Evolutionary conservation across 2,113 vertebrate genomes (phyloP), one percentile per base, ranked within the genome.

Genomic region (Catagonus wagneri): DNA sequence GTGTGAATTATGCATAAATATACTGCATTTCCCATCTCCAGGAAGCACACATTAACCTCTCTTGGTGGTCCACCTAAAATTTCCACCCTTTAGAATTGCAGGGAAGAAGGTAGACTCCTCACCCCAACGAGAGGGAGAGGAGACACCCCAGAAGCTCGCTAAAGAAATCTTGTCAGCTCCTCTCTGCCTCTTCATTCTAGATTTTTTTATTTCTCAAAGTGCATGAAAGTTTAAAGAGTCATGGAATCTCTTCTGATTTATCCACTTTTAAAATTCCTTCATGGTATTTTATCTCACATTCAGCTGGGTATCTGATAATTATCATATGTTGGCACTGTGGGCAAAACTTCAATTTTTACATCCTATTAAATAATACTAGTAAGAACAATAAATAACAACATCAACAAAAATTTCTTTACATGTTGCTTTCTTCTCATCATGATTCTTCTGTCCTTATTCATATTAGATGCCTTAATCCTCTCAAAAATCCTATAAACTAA

Each of bases 301-400:
- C 52, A 79, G 23, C 23, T 50, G 56, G 29, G 20, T 39, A 72
- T 60, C n/a, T 32, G 27, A 93, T 32, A 88, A 94, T 78, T 88
- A 68, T 52, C 19, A 79, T 89, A 60, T 54, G 84, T 23, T 90
- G 39, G 20, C 80, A 95, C 39, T 80, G 85, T 6, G 66, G 36
- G n/a, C 16, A 89, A 84, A 72, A 79, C 14, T 60, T 92, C 56
- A 88, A 58, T 84, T 83, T 83, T 79, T 52, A 93, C 17, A 69
- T 81, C 27, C 17, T 93, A 61, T 68, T 89, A 68, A 92, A 80
- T 85, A 95, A 66, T 89, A 66, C 50, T 84, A 89, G 34, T 60
- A 86, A 80, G 6, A 89, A 65, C n/a, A 89, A 32, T 54, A 71
- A 58, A 54, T 25, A 92, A 65, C 61, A 81, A 58, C 27, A 34